Evolutionary conservation across 2,888 invertebrate species (phyloP).

Genomic region (Leistus spinibarbis): DNA sequence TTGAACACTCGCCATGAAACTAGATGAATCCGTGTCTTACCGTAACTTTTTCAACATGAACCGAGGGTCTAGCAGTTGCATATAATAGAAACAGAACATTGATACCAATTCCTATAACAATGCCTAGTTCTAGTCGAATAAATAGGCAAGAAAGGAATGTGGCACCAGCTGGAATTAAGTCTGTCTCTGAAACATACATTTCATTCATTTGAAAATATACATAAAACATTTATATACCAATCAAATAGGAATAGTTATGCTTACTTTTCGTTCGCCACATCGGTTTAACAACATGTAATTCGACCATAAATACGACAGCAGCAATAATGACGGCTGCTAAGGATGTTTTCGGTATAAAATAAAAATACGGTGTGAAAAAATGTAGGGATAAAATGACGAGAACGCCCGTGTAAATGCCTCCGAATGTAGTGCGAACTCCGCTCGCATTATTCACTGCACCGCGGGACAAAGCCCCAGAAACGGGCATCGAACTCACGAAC

Average conservation of each 20-base stretch:
- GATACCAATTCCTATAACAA: constrained; percentile 67
- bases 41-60: constrained; percentile 62
- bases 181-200: constrained; percentile 62
- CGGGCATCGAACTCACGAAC: constrained; percentile 72
- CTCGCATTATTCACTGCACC: constrained; percentile 75
- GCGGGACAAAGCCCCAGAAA: constrained; percentile 66
- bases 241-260: constrained; percentile 41
- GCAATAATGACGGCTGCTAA: constrained; percentile 74
- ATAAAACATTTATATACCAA: not conserved
- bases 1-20: not conserved
- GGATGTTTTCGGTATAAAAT: constrained; percentile 68
- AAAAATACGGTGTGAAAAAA: constrained; percentile 70
- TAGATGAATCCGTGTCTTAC: no score
- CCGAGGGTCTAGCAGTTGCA: constrained; percentile 67
- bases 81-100: constrained; percentile 68
- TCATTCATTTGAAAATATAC: not conserved
- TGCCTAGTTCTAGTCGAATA: constrained; percentile 70
- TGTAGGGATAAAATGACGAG: constrained; percentile 61
- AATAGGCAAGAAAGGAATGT: constrained; percentile 71
- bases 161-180: constrained; percentile 67
- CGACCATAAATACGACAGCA: constrained; percentile 73
- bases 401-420: constrained; percentile 68
- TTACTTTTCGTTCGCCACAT: constrained; percentile 71
- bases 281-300: constrained; percentile 66
- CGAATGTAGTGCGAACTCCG: constrained; percentile 71